Percentiles rank a stretch among this genome's conserved stretches.
phyloP scores from a whole-genome alignment of 2,797 vertebrate species.

The Myoxocephalus aenaeus region DNA sequence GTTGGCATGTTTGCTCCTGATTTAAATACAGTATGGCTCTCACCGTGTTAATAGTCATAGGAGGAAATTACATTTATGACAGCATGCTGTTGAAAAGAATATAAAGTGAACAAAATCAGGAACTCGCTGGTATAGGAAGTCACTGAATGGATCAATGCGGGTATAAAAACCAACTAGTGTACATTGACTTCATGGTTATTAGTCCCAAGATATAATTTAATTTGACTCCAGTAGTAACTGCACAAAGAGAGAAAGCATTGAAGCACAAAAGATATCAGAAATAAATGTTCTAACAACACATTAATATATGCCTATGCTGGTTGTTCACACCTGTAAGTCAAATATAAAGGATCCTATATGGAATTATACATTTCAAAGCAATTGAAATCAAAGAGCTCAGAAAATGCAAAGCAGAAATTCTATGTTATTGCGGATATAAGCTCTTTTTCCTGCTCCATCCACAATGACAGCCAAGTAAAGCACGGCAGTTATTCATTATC shows the following conservation, averaged over 20 bases:
- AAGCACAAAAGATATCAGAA: background rate
- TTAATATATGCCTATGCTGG: background rate
- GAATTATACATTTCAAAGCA: background rate
- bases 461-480: background rate
- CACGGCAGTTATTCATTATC: conserved; percentile 1
- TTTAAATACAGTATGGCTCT: background rate
- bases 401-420: conserved; percentile 10
- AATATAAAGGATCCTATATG: background rate
- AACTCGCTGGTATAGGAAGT: background rate
- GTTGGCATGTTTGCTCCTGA: background rate
- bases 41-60: background rate
- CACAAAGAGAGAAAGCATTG: background rate
- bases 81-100: background rate
- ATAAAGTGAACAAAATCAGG: background rate
- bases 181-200: background rate
- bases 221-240: background rate
- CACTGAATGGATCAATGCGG: background rate
- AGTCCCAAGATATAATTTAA: background rate
- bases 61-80: background rate
- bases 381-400: background rate
- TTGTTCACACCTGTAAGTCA: background rate
- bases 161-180: background rate
- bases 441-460: background rate
- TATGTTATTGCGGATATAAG: background rate
- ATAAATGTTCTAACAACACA: background rate